phyloP scores from a whole-genome alignment of 2,113 vertebrate genomes.

The Tychaedon coryphoeus region DNA sequence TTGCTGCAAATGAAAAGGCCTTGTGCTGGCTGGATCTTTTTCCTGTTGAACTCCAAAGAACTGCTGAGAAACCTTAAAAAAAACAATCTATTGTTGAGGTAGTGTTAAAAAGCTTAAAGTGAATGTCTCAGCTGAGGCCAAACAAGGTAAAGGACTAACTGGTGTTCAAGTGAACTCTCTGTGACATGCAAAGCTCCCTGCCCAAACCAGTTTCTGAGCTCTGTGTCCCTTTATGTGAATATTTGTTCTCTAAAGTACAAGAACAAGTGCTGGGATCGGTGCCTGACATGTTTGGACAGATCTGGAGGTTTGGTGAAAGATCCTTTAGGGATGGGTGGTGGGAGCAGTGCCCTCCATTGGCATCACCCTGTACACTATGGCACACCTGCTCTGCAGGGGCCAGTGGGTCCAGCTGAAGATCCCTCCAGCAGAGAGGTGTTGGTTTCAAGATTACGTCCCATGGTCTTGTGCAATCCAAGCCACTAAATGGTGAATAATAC shows the following conservation, averaged over 20 bases:
- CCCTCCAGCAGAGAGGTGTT: not conserved
- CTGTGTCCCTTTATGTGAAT: not conserved
- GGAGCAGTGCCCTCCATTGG: not conserved
- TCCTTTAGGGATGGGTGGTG: conserved; percentile 23
- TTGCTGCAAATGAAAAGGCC: not conserved
- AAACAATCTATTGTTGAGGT: not conserved
- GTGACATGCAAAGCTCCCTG: conserved; percentile 16
- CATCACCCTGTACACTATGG: not conserved
- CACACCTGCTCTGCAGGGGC: not conserved
- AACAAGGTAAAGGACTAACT: not conserved
- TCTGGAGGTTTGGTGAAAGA: not conserved
- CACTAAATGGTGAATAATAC: not conserved
- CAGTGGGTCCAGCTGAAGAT: not conserved
- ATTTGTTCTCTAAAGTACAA: conserved; percentile 11
- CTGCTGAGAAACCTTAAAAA: not conserved
- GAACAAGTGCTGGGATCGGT: conserved; percentile 23
- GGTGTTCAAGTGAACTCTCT: not conserved
- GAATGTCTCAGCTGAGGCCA: not conserved
- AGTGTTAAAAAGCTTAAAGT: not conserved
- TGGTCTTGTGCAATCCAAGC: not conserved
- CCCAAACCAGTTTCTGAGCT: conserved; percentile 41
- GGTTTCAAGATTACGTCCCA: not conserved
- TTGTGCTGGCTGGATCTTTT: not conserved
- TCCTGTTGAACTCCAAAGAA: not conserved
- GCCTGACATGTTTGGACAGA: conserved; percentile 29